Evolutionary conservation across 2,113 vertebrate genomes (phyloP), one percentile per base, ranked within the genome.

Genomic region (zebrafish (Danio rerio)): DNA sequence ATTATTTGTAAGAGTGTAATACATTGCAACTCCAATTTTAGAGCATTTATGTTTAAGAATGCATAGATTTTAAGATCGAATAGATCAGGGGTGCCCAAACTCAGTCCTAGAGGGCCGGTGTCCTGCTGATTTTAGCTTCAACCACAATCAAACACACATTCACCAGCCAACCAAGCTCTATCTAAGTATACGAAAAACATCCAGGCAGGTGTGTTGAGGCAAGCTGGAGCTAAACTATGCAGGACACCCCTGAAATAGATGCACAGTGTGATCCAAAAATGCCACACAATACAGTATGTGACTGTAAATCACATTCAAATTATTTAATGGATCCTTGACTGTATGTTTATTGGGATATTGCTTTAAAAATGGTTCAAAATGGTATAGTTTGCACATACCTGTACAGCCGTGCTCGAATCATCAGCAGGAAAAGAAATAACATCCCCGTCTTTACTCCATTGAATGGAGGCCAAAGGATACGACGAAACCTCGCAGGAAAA

Each of bases 401-500:
- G 88, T 55, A 86, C 79, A 43, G 83, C 83, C 18, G 72, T 83
- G 84, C 82, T 85, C 59, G 87, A 81, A 75, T 86, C 86, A 61
- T 89, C 88, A n/a, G 82, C 75, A 42, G 82, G 86, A 21, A 88
- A 81, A 62, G 86, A 87, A 15, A 86, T 78, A 68, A 77, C 69
- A 31, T 87, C 81, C 5, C 87, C 88, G 12, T 88, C 88, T 83
- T 89, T 90, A 20, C 80, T 85, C 89, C 89, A 90, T 13, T 84
- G 85, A 21, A 90, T 81, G 65, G 84, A 78, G 4, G 88, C 88
- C 81, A 85, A n/a, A 7, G 88, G 88, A 63, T 86, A 90, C 5
- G 87, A 86, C 6, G 84, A 87, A 50, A 88, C 89, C 81, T 88
- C 88, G 62, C 89, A 90, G 55, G 86, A 83, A 59, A 90, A 85